Evolutionary conservation across 2,797 vertebrate genomes (phyloP), one percentile per base, ranked within the genome.

Genomic region (Tamandua tetradactyla): DNA sequence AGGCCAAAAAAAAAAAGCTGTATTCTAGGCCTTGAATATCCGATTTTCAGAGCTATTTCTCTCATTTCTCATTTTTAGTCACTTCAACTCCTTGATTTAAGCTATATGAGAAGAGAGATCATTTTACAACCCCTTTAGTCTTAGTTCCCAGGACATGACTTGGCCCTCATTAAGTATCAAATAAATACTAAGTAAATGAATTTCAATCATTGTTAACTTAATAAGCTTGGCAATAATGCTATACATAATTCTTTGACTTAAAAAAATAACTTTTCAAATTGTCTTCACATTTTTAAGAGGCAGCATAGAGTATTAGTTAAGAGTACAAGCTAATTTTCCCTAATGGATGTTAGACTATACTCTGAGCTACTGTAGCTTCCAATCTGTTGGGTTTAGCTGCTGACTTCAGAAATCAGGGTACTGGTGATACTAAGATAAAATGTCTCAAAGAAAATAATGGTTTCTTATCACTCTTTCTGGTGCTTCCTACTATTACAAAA

Each of bases 241-340:
- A 55, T 66, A 7, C 37, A 74, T 75, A 18, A 30, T 40, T 93
- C 18, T n/a, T n/a, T 13, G 75, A 23, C 11, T 68, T 55, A 81
- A 83, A 95, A 95, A 89, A 64, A 64, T 49, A 37, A 82, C 20
- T 35, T 82, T 94, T 88, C 12, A 82, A 76, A 55, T 84, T 89
- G 15, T 57, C 68, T 69, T 76, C n/a, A 71, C 64, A 23, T 78
- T 5, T 78, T 25, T 68, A 64, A 84, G 32, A 68, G 62, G 88
- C 9, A 40, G 10, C 11, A 61, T n/a, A 78, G 22, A 62, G 13
- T 52, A 49, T 2, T 76, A 17, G 18, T 42, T 92, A 49, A 62
- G n/a, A 91, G 8, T 27, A 37, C 6, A 61, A 62, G 2, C 2
- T 72, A 40, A 76, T n/a, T 91, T 92, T 76, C 69, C 37, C 52